Percentiles rank a stretch among this genome's conserved stretches.
Conservation (phyloP, 1,140 invertebrate genomes). For the Zaprionus davidi region DNA sequence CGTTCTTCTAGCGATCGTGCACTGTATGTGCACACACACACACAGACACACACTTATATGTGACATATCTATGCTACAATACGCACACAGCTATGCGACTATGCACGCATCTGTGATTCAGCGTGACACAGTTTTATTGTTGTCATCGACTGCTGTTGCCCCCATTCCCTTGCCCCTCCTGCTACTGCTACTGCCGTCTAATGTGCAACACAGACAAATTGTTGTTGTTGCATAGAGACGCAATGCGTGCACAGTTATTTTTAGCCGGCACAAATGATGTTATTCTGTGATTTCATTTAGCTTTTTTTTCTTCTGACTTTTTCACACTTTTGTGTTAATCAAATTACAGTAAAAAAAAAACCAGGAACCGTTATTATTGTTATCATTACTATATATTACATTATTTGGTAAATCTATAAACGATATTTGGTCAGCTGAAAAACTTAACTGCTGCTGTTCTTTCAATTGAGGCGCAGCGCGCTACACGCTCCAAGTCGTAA, state of each 20-base stretch:
- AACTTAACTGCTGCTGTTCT: background rate
- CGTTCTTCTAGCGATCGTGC: background rate
- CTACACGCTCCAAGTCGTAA: background rate
- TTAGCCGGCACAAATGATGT: conserved; percentile 47
- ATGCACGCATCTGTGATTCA: conserved; percentile 72
- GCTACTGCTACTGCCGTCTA: conserved; percentile 21
- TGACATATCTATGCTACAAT: conserved; percentile 2
- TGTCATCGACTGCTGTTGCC: conserved; percentile 60
- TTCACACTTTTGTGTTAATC: conserved; percentile 55
- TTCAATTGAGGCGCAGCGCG: background rate
- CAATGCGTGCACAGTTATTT: conserved; percentile 72
- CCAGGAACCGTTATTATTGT: conserved; percentile 5
- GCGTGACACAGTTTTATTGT: conserved; percentile 73
- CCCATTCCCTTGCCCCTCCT: conserved; percentile 12
- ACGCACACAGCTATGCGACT: background rate
- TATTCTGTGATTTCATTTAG: conserved; percentile 22
- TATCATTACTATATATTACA: background rate
- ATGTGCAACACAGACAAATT: conserved; percentile 43
- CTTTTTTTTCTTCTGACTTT: conserved; percentile 23
- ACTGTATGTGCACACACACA: conserved; percentile 4
- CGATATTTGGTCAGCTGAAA: background rate
- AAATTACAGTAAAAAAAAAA: conserved; percentile 26
- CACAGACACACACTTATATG: background rate
- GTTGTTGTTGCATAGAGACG: conserved; percentile 51
- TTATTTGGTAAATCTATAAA: too few species aligned